These are phyloP conservation scores for Glaucomys volans DNA, from an alignment of 2,113 vertebrate genomes.

Conservation along the genomic window DNA sequence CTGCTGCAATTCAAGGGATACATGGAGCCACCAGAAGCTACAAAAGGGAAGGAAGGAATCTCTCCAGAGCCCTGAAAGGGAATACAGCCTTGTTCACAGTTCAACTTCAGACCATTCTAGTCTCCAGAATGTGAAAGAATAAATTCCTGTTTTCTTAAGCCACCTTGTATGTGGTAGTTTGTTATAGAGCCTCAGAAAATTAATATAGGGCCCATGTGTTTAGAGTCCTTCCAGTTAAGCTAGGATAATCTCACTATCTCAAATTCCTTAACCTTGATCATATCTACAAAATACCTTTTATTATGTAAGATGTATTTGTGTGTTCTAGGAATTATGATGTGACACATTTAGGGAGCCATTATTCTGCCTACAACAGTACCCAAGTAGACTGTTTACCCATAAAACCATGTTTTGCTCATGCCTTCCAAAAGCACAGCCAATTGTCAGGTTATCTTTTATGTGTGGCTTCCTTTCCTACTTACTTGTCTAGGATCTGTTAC, in stretches of 20 bases:
- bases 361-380: background rate
- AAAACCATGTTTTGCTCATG: background rate
- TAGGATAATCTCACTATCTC: background rate
- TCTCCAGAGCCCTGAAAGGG: background rate
- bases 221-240: background rate
- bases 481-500: conserved; percentile 11
- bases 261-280: conserved; percentile 35
- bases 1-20: background rate
- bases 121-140: background rate
- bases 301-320: conserved; percentile 7
- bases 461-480: conserved; percentile 51
- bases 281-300: background rate
- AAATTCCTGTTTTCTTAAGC: background rate
- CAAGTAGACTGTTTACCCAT: background rate
- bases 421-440: background rate
- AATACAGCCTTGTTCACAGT: background rate
- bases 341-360: background rate
- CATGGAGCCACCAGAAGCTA: background rate
- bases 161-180: conserved; percentile 11
- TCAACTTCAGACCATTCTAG: background rate
- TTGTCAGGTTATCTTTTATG: background rate
- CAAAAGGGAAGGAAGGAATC: background rate
- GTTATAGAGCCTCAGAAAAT: background rate
- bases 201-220: background rate
- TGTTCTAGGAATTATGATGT: background rate